phyloP scores from a whole-genome alignment of 2,113 vertebrate genomes.

The Vimba vimba region DNA sequence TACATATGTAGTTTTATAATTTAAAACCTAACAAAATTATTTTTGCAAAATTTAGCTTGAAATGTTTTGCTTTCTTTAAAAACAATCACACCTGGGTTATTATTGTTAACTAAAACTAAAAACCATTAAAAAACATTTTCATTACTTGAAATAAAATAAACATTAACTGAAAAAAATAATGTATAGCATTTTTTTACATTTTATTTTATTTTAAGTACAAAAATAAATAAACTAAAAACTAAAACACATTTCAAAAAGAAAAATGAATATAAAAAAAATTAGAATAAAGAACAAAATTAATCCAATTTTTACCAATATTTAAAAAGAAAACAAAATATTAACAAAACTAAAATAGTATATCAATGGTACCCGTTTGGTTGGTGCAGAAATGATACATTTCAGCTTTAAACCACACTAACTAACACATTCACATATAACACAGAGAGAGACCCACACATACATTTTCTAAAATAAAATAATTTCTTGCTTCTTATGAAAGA shows the following conservation, averaged over 20 bases:
- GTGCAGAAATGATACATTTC: not conserved
- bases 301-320: not conserved
- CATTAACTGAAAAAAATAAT: not conserved
- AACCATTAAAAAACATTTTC: too few relatives aligned
- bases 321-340: not conserved
- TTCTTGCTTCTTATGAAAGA: not conserved
- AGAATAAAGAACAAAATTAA: not conserved
- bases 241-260: not conserved
- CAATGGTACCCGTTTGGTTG: not conserved
- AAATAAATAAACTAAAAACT: not conserved
- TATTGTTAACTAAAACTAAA: not conserved
- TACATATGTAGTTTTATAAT: not conserved
- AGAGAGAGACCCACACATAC: not conserved
- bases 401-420: not conserved
- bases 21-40: not conserved
- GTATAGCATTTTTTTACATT: too few relatives aligned
- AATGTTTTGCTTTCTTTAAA: not conserved
- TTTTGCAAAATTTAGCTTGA: not conserved
- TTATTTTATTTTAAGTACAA: not conserved
- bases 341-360: not conserved
- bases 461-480: not conserved
- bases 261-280: not conserved
- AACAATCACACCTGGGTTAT: not conserved
- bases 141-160: not conserved
- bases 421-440: not conserved